Evolutionary conservation across 1,140 invertebrate genomes (phyloP).

Genomic region (Drosophila elegans): DNA sequence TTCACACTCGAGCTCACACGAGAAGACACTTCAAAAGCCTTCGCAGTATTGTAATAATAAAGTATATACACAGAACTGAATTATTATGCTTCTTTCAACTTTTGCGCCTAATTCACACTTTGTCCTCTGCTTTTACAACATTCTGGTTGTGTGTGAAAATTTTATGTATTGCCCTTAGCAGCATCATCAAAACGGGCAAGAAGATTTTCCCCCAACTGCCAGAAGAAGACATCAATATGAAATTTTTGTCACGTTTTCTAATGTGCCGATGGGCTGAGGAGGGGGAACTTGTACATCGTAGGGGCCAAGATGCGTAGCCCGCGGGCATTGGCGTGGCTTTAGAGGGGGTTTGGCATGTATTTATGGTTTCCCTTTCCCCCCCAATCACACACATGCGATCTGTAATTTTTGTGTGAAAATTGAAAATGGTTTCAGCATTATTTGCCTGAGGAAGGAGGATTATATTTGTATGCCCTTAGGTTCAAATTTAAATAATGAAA

Average conservation of each 20-base stretch:
- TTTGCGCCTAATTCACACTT: constrained; percentile 83
- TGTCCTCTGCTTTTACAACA: constrained; percentile 24
- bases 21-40: constrained; percentile 67
- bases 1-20: constrained; percentile 6
- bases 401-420: constrained; percentile 42
- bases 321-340: constrained; percentile 47
- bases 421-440: constrained; percentile 26
- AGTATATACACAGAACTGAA: constrained; percentile 58
- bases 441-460: background rate
- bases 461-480: constrained; percentile 7
- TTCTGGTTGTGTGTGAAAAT: constrained; percentile 70
- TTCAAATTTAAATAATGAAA: constrained; percentile 12
- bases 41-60: constrained; percentile 63
- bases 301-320: constrained; percentile 33
- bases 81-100: constrained; percentile 77
- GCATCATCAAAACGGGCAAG: constrained; percentile 66
- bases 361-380: background rate
- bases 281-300: background rate
- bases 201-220: constrained; percentile 4
- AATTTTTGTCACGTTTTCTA: constrained; percentile 83
- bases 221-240: constrained; percentile 80
- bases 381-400: background rate
- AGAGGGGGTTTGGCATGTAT: background rate
- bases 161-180: constrained; percentile 82
- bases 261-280: constrained; percentile 41